A percentile compares a stretch with the other conserved stretches of the same genome.
phyloP scores from a whole-genome alignment of 2,113 vertebrate species.

The Aldabrachelys gigantea region DNA sequence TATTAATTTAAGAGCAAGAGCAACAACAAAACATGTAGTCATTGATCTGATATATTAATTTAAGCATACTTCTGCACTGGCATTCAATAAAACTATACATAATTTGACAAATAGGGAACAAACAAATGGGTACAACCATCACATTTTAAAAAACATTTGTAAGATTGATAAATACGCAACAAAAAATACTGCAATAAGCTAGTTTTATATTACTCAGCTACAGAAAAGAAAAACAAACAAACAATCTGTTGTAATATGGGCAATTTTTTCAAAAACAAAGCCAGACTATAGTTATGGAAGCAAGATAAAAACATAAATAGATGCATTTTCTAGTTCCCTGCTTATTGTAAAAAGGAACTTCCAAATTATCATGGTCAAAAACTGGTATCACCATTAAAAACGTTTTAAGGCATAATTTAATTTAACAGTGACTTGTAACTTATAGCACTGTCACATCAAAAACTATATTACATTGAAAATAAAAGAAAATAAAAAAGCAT shows the following conservation, averaged over 20 bases:
- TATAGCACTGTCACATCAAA: neutral
- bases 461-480: neutral
- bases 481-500: neutral
- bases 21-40: fast-evolving
- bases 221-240: neutral
- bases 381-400: neutral
- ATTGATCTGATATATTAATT: neutral
- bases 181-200: neutral
- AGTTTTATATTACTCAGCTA: neutral
- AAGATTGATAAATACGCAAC: neutral
- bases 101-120: neutral
- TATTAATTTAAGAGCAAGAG: neutral
- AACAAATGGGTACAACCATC: neutral
- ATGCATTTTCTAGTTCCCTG: neutral
- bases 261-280: neutral
- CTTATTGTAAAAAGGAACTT: neutral
- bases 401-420: neutral
- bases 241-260: neutral
- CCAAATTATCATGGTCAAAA: neutral
- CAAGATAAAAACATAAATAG: neutral
- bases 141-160: neutral
- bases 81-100: neutral
- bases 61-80: neutral
- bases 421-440: neutral
- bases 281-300: neutral